Evolutionary conservation across 2,888 invertebrate species (phyloP).

Genomic region (Morpho achilles): DNA sequence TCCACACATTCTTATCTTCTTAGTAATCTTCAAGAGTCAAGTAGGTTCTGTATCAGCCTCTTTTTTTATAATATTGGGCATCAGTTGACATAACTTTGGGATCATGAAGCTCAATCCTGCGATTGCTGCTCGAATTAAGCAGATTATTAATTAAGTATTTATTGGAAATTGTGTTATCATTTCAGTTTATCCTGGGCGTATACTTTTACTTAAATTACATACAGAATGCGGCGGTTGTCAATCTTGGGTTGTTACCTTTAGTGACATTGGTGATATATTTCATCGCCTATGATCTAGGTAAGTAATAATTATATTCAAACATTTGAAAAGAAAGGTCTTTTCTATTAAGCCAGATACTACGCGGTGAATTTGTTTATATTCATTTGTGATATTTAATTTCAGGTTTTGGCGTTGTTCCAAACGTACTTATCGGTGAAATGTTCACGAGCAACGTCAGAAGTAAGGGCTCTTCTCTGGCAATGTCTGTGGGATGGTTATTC

Average conservation of each 20-base stretch:
- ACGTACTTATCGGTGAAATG: slow-evolving; percentile 31
- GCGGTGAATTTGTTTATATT: too few relatives aligned
- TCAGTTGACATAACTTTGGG: too few relatives aligned
- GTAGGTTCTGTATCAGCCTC: too few relatives aligned
- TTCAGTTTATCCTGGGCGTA: slow-evolving; percentile 34
- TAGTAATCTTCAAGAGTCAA: too few relatives aligned
- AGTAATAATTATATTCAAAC: slow-evolving; percentile 16
- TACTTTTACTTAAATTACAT: slow-evolving; percentile 40
- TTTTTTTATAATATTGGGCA: too few relatives aligned
- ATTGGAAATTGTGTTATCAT: not conserved
- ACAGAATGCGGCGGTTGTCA: slow-evolving; percentile 21
- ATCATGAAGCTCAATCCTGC: too few relatives aligned
- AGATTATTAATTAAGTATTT: too few relatives aligned
- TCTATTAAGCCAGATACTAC: too few relatives aligned
- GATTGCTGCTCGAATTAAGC: too few relatives aligned
- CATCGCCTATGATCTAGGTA: slow-evolving; percentile 42
- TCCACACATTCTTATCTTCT: too few relatives aligned
- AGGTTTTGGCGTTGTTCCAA: slow-evolving; percentile 33
- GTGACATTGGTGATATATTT: slow-evolving; percentile 39
- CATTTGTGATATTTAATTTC: not conserved
- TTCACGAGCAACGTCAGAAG: slow-evolving; percentile 26
- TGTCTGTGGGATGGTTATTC: slow-evolving; percentile 24
- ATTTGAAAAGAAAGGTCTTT: too few relatives aligned
- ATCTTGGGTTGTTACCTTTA: slow-evolving; percentile 43
- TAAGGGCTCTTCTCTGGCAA: slow-evolving; percentile 19